Percentiles rank a stretch among this genome's conserved stretches.
These are phyloP conservation scores for Drosophila subsilvestris DNA, from an alignment of 2,888 invertebrate genomes.

Conservation along the genomic window DNA sequence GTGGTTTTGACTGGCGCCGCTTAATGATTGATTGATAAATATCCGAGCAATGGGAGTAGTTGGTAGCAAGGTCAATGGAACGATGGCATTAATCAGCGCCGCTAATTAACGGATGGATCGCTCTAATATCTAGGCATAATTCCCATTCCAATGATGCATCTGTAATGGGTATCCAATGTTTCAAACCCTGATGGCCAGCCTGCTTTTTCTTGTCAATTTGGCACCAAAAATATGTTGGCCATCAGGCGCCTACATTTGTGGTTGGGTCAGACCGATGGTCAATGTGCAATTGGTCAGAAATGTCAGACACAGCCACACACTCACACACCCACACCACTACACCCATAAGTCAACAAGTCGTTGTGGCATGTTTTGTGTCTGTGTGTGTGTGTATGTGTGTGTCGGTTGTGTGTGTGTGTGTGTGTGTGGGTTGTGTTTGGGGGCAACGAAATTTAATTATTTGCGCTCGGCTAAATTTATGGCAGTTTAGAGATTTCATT, in stretches of 20 bases:
- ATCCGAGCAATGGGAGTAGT: too few relatives aligned
- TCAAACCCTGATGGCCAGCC: not conserved
- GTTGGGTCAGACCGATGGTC: conserved; percentile 44
- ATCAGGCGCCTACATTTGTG: conserved; percentile 61
- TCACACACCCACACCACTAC: conserved; percentile 19
- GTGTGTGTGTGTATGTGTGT: conserved; percentile 26
- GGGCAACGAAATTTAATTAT: conserved; percentile 76
- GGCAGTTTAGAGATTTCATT: conserved; percentile 82
- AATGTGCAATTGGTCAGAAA: conserved; percentile 53
- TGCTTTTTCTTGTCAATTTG: conserved; percentile 39
- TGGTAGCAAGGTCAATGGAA: not conserved
- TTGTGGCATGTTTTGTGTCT: conserved; percentile 16
- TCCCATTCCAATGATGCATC: not conserved
- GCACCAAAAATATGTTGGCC: conserved; percentile 48
- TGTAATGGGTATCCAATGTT: not conserved
- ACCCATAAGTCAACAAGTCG: conserved; percentile 67
- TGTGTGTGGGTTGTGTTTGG: conserved; percentile 16
- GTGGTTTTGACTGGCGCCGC: too few relatives aligned
- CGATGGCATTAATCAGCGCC: not conserved
- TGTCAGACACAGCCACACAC: conserved; percentile 52
- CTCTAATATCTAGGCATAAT: too few relatives aligned
- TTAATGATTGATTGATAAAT: too few relatives aligned
- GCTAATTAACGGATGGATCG: too few relatives aligned
- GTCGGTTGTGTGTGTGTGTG: conserved; percentile 44
- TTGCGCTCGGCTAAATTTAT: conserved; percentile 79